Conservation (phyloP, 2,888 invertebrate genomes). For the Polyommatus iphigenia region DNA sequence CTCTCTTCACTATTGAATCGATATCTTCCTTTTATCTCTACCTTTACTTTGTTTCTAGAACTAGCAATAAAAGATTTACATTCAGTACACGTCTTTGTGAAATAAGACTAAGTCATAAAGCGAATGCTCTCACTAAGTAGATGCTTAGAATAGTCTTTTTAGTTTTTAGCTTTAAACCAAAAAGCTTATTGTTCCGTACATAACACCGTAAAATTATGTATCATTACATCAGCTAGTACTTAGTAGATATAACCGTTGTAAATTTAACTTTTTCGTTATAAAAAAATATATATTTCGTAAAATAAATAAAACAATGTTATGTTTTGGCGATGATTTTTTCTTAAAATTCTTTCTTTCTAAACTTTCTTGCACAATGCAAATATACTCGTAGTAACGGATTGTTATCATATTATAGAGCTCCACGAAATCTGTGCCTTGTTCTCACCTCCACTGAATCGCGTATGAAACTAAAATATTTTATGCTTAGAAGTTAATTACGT, state of each 20-base stretch:
- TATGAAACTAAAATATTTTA: neutral
- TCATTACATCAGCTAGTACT: neutral
- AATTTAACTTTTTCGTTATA: no score
- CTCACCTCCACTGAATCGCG: neutral
- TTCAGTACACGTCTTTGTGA: constrained; percentile 7
- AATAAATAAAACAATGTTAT: no score
- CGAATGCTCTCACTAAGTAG: neutral
- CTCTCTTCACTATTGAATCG: neutral
- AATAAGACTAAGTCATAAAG: neutral
- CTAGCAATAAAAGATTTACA: constrained; percentile 3
- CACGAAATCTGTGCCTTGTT: neutral
- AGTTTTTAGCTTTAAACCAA: neutral
- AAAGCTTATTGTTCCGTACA: neutral
- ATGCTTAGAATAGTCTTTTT: neutral
- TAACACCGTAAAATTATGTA: neutral
- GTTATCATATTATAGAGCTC: neutral
- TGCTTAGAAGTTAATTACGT: constrained; percentile 6
- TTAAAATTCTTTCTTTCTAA: neutral
- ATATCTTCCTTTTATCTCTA: neutral
- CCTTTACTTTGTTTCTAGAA: neutral
- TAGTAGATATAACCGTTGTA: neutral
- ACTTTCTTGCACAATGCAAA: neutral
- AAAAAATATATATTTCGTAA: no score
- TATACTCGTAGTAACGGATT: neutral
- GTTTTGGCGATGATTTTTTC: neutral